Evolutionary conservation across 2,797 vertebrate species (phyloP).

Genomic region (Sebastes cheni): DNA sequence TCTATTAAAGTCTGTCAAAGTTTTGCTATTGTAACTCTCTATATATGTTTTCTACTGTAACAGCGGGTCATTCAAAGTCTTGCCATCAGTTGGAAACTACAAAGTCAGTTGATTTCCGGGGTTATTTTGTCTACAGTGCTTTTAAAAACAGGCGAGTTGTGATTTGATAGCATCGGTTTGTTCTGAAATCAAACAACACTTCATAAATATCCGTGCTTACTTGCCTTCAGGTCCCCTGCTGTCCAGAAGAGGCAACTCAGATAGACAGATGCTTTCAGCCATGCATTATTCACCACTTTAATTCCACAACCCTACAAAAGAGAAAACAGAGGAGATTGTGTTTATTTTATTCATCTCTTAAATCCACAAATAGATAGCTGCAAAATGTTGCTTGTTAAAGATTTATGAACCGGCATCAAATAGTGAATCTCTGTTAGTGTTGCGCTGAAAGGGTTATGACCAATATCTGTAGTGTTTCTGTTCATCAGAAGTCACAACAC

Average conservation of each 20-base stretch:
- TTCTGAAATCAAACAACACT: conserved; percentile 51
- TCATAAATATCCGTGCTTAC: conserved; percentile 54
- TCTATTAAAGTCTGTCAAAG: background rate
- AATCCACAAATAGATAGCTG: conserved; percentile 70
- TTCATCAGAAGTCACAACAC: background rate
- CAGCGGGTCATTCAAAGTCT: background rate
- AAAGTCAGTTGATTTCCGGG: background rate
- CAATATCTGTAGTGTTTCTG: background rate
- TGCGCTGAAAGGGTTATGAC: conserved; percentile 22
- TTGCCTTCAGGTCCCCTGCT: conserved; percentile 27
- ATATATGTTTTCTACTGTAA: background rate
- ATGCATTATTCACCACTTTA: conserved; percentile 72
- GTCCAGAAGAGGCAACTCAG: conserved; percentile 43
- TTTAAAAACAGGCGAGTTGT: conserved; percentile 26
- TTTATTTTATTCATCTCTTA: conserved; percentile 69
- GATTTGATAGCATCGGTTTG: conserved; percentile 37
- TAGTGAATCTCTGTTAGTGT: background rate
- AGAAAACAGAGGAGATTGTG: conserved; percentile 49
- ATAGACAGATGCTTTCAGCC: conserved; percentile 63
- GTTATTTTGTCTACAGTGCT: conserved; percentile 6
- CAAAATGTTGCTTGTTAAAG: conserved; percentile 63
- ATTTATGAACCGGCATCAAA: conserved; percentile 46
- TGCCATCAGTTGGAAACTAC: background rate
- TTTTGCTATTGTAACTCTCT: background rate
- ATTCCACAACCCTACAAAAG: conserved; percentile 65